These are phyloP conservation scores for Haliclystus octoradiatus DNA, from an alignment of 30 jellyfish, hydroid and myxozoan genomes.

Conservation along the genomic window DNA sequence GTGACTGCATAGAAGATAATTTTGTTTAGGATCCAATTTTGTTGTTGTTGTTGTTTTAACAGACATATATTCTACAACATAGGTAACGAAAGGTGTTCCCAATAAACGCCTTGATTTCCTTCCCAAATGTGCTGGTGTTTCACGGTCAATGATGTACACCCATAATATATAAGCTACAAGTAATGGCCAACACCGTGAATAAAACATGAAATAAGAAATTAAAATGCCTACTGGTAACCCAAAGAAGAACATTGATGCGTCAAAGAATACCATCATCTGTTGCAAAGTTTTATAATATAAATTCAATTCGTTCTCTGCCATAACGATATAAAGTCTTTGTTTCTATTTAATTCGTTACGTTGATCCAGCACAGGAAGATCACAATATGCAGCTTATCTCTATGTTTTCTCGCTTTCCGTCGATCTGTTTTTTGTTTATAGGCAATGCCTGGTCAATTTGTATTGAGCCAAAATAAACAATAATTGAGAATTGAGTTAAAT, in stretches of 20 bases:
- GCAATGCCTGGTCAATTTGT: no score
- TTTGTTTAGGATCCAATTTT: slow-evolving; percentile 39
- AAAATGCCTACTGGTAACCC: slow-evolving; percentile 63
- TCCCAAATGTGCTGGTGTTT: slow-evolving; percentile 54
- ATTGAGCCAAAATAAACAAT: no score
- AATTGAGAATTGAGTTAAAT: no score
- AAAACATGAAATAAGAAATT: slow-evolving; percentile 17
- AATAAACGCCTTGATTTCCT: slow-evolving; percentile 36
- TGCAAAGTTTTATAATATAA: no score
- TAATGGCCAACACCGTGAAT: slow-evolving; percentile 51
- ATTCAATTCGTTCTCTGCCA: no score
- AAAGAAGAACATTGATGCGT: slow-evolving; percentile 62
- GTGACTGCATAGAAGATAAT: slow-evolving; percentile 66
- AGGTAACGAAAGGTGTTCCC: slow-evolving; percentile 34
- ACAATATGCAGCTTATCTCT: no score
- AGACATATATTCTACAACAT: slow-evolving; percentile 59
- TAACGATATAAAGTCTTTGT: no score
- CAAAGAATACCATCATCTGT: slow-evolving; percentile 54
- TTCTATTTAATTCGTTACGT: no score
- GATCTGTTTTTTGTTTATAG: no score
- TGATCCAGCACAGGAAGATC: no score
- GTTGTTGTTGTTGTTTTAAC: slow-evolving; percentile 46
- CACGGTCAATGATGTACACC: slow-evolving; percentile 45
- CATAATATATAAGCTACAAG: slow-evolving; percentile 53
- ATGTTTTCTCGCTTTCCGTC: no score